Evolutionary conservation across 2,888 invertebrate genomes (phyloP), one percentile per base, ranked within the genome.

Genomic region (Listrodromus nycthemerus): DNA sequence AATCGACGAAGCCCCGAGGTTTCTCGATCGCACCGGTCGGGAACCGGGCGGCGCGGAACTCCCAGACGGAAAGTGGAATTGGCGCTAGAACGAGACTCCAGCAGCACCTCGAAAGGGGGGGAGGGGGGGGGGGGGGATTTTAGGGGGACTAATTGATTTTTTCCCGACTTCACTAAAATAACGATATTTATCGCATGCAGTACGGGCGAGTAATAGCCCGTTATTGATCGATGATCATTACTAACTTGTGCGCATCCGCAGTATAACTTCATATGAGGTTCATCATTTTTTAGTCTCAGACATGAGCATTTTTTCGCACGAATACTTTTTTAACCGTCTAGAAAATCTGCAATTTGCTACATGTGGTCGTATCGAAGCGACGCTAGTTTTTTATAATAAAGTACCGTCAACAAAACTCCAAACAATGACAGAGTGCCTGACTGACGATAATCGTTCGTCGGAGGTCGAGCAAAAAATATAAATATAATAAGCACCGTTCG

Each of bases 1-100:
- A 92, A 91, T 92, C 91, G 90, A 86, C 90, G 88, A 61, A 27
- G 61, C 27, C 61, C 16, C 61, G 61, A 61, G 61, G 61, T 61
- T 61, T 61, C 61, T 61, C 30, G 61, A 30, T 27, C 61, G 61
- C 55, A 27, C 27, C 6, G 24, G 27, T 61, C 61, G 61, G 55
- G 55, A 13, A 24, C 10, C 21, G 55, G 21, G 13, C 21, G 55
- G 55, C 21, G 21, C 6, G 55, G 55, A 50, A 55, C 21, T 50
- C 24, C 41, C 27, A 30, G 45, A 41, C 77, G 58, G 55, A 77
- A 69, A 75, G 37, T 67, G 48, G 37, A 69, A 77, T 58, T 37
- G 77, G 24, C 69, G 41, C 33, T 69, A 33, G 65, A 75, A 33
- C 75, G 75, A 63, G 48, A 74, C 45, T 33, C 50, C 21, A 45